Evolutionary conservation across 1,140 invertebrate genomes (phyloP).

Genomic region (Drosophila navojoa): DNA sequence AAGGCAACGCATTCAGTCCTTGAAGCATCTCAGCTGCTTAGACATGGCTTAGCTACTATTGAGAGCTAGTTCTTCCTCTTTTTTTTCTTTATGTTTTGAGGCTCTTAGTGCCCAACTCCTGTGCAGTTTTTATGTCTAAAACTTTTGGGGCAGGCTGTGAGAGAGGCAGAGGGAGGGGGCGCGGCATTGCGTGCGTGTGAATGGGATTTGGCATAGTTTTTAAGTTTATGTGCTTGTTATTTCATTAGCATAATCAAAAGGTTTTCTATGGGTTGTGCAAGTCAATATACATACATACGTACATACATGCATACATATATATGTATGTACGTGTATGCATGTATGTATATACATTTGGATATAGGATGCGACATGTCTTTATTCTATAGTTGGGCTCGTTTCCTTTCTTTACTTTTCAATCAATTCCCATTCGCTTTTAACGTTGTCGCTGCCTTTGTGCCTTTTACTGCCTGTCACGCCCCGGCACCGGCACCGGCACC

Average conservation of each 20-base stretch:
- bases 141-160: not conserved
- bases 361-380: conserved; percentile 51
- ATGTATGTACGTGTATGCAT: no score
- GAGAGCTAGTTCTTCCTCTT: no score
- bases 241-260: conserved; percentile 81
- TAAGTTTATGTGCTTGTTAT: conserved; percentile 77
- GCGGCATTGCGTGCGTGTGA: conserved; percentile 54
- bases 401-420: conserved; percentile 66
- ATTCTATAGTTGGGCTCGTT: conserved; percentile 60
- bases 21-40: not conserved
- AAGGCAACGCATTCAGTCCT: not conserved
- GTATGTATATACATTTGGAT: no score
- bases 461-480: conserved; percentile 54
- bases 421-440: conserved; percentile 77
- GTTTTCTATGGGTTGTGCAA: not conserved
- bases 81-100: no score
- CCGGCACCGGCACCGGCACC: not conserved
- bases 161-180: no score
- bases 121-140: not conserved
- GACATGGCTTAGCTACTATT: not conserved
- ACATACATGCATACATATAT: no score
- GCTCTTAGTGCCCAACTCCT: not conserved
- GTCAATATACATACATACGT: not conserved
- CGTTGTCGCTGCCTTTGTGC: conserved; percentile 70
- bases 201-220: conserved; percentile 69